Base-by-base conservation (phyloP, 2,888 invertebrate genomes). In the Syritta pipiens region DNA sequence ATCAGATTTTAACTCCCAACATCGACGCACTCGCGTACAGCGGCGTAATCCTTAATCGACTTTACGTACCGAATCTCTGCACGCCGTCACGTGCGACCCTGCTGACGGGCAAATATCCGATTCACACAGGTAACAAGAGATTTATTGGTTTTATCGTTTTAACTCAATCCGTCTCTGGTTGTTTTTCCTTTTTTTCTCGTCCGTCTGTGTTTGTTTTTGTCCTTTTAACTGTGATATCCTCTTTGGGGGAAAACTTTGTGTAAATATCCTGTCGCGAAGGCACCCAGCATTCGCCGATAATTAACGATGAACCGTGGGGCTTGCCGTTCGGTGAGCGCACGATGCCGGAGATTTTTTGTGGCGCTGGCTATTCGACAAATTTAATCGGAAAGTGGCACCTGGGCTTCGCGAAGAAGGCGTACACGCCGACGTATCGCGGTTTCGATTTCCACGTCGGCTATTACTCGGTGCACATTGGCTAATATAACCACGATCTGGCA, bases 301-400 rank as follows among this genome's bases (percentile, higher is more conserved):
- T 90, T 37, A 92, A 92, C 17, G 91, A 92, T 2, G 93, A 95
- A 85, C 93, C 94, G 0, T 92, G 93, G 85, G 94, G 95, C 5
- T 88, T 97, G 28, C 94, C 94, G 0, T 85, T 93, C 7, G 87
- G 90, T 3, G 93, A 93, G 83, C 93, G 91, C 82, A 88, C 95
- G 3, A 89, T 97, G 84, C 94, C 96, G 0, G 91, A 94, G 83
- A 90, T 92, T 84, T 89, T 92, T 72, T 90, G 90, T 82, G 92
- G 94, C 82, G 90, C 95, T 65, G 96, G 95, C 0, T 98, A 97
- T 87, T 87, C 90, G 14, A 96, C 96, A 0, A 93, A 95, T 86
- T 91, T 96, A 28, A 92, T 97, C 10, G 97, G 97, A 30, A 97
- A 97, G 90, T 97, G 97, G 97, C 94, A 95, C 87, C 91, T 97